phyloP scores from a whole-genome alignment of 2,113 vertebrate species.

The Bucco capensis region DNA sequence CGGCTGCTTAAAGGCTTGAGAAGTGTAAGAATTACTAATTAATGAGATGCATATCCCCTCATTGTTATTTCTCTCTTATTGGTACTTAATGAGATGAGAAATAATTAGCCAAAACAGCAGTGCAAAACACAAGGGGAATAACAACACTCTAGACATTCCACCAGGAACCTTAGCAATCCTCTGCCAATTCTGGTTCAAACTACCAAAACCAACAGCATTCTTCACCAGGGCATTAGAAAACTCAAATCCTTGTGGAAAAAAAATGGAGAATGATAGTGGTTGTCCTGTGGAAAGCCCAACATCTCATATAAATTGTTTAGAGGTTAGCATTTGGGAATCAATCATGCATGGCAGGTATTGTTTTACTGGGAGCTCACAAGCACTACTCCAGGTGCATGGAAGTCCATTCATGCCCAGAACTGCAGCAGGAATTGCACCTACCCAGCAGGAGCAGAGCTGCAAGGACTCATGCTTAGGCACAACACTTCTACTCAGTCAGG shows the following conservation, averaged over 20 bases:
- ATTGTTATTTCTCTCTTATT: constrained; percentile 5
- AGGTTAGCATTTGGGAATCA: background rate
- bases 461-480: background rate
- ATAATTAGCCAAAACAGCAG: constrained; percentile 45
- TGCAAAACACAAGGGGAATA: background rate
- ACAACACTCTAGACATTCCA: background rate
- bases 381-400: background rate
- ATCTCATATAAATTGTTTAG: background rate
- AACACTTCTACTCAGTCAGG: background rate
- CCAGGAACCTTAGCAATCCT: background rate
- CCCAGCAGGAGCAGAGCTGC: background rate
- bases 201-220: background rate
- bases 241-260: background rate
- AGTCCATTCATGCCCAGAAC: background rate
- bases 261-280: background rate
- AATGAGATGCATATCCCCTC: constrained; percentile 1
- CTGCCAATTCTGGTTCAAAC: background rate
- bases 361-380: background rate
- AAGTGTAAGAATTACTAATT: constrained; percentile 4
- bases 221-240: background rate
- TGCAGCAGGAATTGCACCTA: background rate
- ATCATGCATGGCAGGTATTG: background rate
- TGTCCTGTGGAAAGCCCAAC: background rate
- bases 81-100: constrained; percentile 47
- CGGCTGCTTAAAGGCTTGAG: background rate